Conservation (phyloP, 2,113 vertebrate species). For the Ictalurus furcatus region DNA sequence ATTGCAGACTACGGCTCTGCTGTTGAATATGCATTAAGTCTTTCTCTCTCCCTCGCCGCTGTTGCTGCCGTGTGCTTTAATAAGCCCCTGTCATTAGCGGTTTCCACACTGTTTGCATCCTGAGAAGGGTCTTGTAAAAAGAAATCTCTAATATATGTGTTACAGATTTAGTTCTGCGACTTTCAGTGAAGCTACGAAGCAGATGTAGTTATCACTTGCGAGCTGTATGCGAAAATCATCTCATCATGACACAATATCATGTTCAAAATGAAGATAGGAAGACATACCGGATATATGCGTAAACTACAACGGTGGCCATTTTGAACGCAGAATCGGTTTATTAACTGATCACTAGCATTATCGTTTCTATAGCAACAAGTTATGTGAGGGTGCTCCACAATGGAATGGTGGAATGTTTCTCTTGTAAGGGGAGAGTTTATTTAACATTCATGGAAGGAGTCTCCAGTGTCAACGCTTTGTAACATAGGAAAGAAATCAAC, state of each 20-base stretch:
- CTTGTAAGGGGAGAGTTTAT: no score
- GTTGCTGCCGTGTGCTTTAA: neutral
- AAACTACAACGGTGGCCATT: no score
- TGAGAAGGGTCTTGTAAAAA: neutral
- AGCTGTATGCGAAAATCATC: neutral
- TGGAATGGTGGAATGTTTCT: neutral
- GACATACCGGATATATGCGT: no score
- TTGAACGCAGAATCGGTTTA: no score
- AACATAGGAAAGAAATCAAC: no score
- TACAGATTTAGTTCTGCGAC: neutral
- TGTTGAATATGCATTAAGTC: conserved; percentile 25
- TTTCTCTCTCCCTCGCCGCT: neutral
- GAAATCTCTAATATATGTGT: neutral
- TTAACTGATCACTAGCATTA: neutral
- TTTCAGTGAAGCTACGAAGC: neutral
- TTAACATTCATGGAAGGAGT: neutral
- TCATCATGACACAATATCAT: neutral
- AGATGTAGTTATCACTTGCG: neutral
- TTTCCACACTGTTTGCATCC: neutral
- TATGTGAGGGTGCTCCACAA: no score
- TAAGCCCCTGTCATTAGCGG: conserved; percentile 13
- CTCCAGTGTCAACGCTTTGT: neutral
- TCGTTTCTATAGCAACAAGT: neutral
- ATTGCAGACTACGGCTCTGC: conserved; percentile 17
- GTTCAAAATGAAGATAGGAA: neutral